Conservation (phyloP, 2,797 vertebrate species). For the Eutrigla gurnardus region DNA sequence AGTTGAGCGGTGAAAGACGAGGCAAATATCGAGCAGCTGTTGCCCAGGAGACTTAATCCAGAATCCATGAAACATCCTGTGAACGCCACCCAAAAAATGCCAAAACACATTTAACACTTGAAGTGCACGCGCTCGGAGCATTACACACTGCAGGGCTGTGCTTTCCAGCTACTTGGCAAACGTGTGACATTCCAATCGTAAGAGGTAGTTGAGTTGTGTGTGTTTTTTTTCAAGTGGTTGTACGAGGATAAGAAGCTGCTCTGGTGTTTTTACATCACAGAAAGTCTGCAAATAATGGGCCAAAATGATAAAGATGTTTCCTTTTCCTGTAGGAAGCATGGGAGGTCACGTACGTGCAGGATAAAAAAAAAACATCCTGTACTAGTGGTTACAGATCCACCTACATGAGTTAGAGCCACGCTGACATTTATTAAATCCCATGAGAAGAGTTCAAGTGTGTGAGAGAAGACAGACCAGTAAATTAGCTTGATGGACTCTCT, state of each 20-base stretch:
- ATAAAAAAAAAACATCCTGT: conserved; percentile 8
- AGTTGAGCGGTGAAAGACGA: conserved; percentile 50
- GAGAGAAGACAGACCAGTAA: conserved; percentile 19
- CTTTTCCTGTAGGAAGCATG: conserved; percentile 13
- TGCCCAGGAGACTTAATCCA: conserved; percentile 41
- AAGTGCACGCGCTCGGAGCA: conserved; percentile 25
- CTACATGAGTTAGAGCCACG: conserved; percentile 8
- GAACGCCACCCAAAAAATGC: conserved; percentile 49
- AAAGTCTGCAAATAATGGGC: conserved; percentile 36
- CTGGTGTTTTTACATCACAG: conserved; percentile 56
- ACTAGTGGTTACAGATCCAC: conserved; percentile 24
- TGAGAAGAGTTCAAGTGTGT: conserved; percentile 20
- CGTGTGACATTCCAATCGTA: conserved; percentile 64
- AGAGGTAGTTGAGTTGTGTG: conserved; percentile 32
- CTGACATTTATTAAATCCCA: conserved; percentile 32
- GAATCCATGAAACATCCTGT: conserved; percentile 46
- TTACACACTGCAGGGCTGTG: conserved; percentile 37
- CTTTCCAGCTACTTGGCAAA: conserved; percentile 57
- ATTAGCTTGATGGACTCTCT: conserved; percentile 40
- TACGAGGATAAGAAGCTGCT: conserved; percentile 28
- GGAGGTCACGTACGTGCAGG: not conserved
- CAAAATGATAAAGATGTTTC: conserved; percentile 33
- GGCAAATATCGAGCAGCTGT: conserved; percentile 71
- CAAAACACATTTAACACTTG: conserved; percentile 54
- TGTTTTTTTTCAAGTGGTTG: conserved; percentile 17